A percentile compares a stretch with the other conserved stretches of the same genome.
Evolutionary conservation across 1,140 invertebrate genomes (phyloP).

Genomic region (Scylla paramamosain): DNA sequence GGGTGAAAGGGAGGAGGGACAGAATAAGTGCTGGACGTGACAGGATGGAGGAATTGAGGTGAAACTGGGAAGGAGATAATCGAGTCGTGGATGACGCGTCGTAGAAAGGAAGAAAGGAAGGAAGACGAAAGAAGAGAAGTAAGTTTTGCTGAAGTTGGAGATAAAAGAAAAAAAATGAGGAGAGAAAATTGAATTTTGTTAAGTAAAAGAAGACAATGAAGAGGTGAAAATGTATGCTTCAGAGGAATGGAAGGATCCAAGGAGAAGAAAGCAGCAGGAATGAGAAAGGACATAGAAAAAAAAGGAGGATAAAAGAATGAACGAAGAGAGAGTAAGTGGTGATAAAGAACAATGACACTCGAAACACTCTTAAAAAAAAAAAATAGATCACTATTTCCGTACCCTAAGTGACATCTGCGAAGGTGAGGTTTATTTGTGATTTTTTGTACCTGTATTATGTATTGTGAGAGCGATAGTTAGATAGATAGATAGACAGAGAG

Average conservation of each 20-base stretch:
- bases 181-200: too few species aligned
- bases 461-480: background rate
- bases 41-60: background rate
- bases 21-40: background rate
- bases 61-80: background rate
- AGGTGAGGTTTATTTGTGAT: background rate
- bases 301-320: background rate
- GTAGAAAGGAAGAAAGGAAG: background rate
- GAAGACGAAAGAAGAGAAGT: background rate
- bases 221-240: background rate
- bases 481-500: background rate
- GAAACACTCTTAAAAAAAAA: background rate
- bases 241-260: background rate
- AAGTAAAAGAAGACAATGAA: background rate
- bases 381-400: background rate
- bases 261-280: background rate
- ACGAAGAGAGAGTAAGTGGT: background rate
- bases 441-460: background rate
- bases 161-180: background rate
- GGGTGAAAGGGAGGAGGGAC: background rate
- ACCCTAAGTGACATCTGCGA: background rate
- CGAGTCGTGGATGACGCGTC: background rate
- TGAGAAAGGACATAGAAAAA: background rate
- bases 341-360: background rate
- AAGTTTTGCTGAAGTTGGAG: background rate